Conservation (phyloP, 2,113 vertebrate genomes). For the Otolemur garnettii region DNA sequence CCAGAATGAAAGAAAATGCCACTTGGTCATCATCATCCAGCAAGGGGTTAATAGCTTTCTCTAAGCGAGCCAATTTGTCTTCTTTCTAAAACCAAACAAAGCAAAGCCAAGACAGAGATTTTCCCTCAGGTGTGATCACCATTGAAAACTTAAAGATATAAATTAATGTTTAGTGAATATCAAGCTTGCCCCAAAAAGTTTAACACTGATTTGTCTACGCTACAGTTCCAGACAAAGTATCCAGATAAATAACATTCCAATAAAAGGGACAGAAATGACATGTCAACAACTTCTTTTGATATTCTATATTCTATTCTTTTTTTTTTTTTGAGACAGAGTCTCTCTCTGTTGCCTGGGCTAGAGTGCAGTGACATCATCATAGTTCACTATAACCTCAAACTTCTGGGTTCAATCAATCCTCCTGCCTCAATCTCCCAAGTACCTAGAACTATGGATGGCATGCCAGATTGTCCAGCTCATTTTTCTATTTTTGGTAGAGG, state of each 20-base stretch:
- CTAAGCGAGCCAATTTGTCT: constrained; percentile 96
- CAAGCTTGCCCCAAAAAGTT: background rate
- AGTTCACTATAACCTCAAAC: no score
- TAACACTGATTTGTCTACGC: constrained; percentile 15
- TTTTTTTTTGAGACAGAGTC: no score
- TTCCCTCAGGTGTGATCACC: constrained; percentile 52
- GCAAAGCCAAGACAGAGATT: constrained; percentile 32
- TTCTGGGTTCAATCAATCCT: no score
- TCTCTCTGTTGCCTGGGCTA: no score
- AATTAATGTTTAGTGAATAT: constrained; percentile 37
- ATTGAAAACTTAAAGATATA: constrained; percentile 43
- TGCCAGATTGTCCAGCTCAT: no score
- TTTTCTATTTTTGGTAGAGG: no score
- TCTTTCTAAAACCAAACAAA: constrained; percentile 91
- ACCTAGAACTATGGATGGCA: no score
- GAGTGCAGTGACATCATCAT: no score
- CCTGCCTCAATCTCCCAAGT: no score
- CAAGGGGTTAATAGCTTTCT: constrained; percentile 98
- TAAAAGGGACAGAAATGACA: background rate
- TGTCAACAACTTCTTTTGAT: constrained; percentile 18
- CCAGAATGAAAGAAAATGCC: constrained; percentile 98
- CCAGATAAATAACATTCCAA: constrained; percentile 40
- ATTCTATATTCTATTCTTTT: background rate
- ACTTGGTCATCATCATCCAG: constrained; percentile 99
- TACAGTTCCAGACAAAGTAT: constrained; percentile 16